Base-by-base conservation (phyloP, 1,140 invertebrate genomes). In the Aphaenogaster rudis region DNA sequence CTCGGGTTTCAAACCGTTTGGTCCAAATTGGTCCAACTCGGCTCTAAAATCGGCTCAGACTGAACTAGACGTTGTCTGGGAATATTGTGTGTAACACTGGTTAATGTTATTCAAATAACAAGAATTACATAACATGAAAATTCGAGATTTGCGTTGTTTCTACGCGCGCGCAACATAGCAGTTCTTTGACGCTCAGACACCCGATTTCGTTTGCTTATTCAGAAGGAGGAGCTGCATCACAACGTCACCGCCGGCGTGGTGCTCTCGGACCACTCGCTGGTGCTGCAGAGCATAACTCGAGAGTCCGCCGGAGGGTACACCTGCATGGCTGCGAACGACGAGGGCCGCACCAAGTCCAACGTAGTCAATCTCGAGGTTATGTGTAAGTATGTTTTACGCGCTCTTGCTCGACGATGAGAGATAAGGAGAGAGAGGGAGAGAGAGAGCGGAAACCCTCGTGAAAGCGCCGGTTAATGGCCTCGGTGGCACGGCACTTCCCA, bases 211-310 rank as follows among this genome's bases (percentile, higher is more conserved):
- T 91, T 91, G 64, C 87, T 78, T 86, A 86, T 90, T 52, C 93
- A 96, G 96, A 95, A 94, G 74, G 95, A 95, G 87, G 95, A 96
- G 92, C 94, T 96, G 61, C 94, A 94, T 81, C 96, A 96, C 90
- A 96, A 96, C 92, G 95, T 95, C 48, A 95, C 95, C 63, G 95
- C 94, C 17, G 96, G 96, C 45, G 93, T 97, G 36, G 96, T 97
- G 36, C 94, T 96, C 85, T 96, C 96, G 87, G 96, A 96, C 93
- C 95, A 96, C 87, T 96, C 96, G 85, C 94, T 97, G 54, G 96
- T 97, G 28, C 95, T 97, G 74, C 96, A 97, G 88, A 95, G 96
- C 77, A 96, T 97, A 90, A 96, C 95, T 63, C 93, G 96, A 84
- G 95, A 95, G 84, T 95, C 96, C 54, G 95, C 96, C 52, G 97